Conservation (phyloP, 2,797 vertebrate genomes). For the Hippoglossus hippoglossus region DNA sequence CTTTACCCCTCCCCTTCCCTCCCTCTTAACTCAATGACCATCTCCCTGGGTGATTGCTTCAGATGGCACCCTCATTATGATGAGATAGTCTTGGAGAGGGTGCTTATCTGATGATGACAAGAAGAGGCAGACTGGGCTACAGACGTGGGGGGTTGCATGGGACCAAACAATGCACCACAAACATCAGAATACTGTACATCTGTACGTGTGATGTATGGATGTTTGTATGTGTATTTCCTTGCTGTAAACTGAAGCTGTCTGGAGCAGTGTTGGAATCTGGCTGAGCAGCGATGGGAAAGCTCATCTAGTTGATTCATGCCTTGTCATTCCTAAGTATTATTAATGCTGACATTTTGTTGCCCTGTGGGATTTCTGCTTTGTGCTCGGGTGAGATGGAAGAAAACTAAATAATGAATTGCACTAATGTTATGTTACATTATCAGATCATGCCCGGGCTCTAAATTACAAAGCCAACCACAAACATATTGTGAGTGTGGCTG, state of each 20-base stretch:
- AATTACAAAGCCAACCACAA: conserved; percentile 62
- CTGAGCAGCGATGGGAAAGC: conserved; percentile 45
- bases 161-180: conserved; percentile 41
- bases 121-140: conserved; percentile 61
- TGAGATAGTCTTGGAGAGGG: conserved; percentile 66
- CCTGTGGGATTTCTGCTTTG: conserved; percentile 69
- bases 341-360: conserved; percentile 73
- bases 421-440: conserved; percentile 78
- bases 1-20: conserved; percentile 50
- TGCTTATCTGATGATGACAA: conserved; percentile 76
- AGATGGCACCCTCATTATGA: conserved; percentile 79
- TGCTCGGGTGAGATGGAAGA: conserved; percentile 55
- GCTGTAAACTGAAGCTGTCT: conserved; percentile 33
- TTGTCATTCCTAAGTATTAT: conserved; percentile 74
- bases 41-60: conserved; percentile 78
- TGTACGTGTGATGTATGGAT: conserved; percentile 17
- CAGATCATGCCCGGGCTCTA: conserved; percentile 58
- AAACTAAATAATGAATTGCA: conserved; percentile 73
- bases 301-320: conserved; percentile 72
- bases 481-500: conserved; percentile 63
- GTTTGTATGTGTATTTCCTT: conserved; percentile 38
- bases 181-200: conserved; percentile 14
- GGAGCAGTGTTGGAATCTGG: conserved; percentile 44
- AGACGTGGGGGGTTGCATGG: conserved; percentile 1
- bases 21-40: conserved; percentile 79